phyloP scores from a whole-genome alignment of 1,140 invertebrate species.

The Asobara japonica region DNA sequence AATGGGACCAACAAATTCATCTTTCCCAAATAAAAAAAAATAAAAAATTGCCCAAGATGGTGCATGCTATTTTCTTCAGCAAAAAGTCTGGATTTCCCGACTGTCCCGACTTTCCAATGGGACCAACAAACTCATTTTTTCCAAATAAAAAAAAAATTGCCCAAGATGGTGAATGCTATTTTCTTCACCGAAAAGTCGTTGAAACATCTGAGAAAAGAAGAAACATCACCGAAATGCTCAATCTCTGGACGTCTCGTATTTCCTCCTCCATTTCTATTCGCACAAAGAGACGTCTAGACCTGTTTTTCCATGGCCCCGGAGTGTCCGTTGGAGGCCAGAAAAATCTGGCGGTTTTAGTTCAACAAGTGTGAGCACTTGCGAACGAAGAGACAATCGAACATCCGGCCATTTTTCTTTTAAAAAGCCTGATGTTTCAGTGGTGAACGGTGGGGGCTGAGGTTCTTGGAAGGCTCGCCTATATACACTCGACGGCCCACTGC shows the following conservation, averaged over 20 bases:
- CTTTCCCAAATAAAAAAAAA: too few relatives aligned
- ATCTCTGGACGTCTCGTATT: neutral
- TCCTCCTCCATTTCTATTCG: neutral
- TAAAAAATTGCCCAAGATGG: too few relatives aligned
- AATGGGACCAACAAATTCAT: too few relatives aligned
- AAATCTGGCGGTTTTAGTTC: neutral
- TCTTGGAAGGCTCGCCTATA: neutral
- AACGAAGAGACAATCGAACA: slow-evolving; percentile 10
- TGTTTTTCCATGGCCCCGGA: neutral
- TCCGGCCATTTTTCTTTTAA: slow-evolving; percentile 9
- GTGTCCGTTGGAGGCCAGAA: neutral
- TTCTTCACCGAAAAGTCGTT: neutral
- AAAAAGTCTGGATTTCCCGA: too few relatives aligned
- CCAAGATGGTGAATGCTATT: too few relatives aligned
- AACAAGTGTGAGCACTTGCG: slow-evolving; percentile 10
- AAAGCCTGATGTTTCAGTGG: neutral
- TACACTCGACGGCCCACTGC: neutral
- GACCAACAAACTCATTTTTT: too few relatives aligned
- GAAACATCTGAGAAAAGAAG: neutral
- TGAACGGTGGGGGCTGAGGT: neutral
- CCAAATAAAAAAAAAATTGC: too few relatives aligned
- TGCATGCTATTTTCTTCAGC: too few relatives aligned
- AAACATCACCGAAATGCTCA: neutral
- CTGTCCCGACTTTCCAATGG: too few relatives aligned
- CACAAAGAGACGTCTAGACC: slow-evolving; percentile 11